A percentile compares a stretch with the other conserved stretches of the same genome.
phyloP scores from a whole-genome alignment of 2,113 vertebrate genomes.

The Centropristis striata region DNA sequence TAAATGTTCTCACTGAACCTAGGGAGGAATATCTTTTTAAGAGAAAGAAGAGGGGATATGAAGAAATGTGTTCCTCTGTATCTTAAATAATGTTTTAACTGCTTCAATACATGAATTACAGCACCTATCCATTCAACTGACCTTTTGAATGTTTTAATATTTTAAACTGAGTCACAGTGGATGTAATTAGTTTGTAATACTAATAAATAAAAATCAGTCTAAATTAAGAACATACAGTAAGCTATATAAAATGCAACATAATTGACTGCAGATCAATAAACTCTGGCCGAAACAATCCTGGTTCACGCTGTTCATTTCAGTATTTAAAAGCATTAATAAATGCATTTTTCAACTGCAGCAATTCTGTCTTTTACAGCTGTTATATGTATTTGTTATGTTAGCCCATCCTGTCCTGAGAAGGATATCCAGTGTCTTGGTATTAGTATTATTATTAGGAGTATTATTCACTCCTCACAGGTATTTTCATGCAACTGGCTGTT shows the following conservation, averaged over 20 bases:
- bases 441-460: background rate
- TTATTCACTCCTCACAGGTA: background rate
- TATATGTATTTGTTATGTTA: constrained; percentile 10
- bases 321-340: constrained; percentile 10
- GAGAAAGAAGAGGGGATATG: background rate
- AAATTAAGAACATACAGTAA: background rate
- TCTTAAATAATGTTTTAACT: background rate
- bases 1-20: constrained; percentile 2
- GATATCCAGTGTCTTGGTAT: background rate
- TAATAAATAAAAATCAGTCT: background rate
- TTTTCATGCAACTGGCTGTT: background rate
- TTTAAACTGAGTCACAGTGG: constrained; percentile 25
- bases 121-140: background rate
- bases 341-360: background rate
- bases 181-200: constrained; percentile 10
- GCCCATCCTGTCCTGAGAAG: background rate
- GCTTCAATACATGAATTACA: constrained; percentile 3
- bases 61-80: background rate
- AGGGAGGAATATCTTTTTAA: constrained; percentile 3
- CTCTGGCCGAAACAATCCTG: background rate
- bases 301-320: background rate
- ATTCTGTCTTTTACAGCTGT: background rate
- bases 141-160: constrained; percentile 28
- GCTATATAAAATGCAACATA: background rate
- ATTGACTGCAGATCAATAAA: background rate